Conservation (phyloP, 2,113 vertebrate genomes). For the Pontoporia blainvillei region DNA sequence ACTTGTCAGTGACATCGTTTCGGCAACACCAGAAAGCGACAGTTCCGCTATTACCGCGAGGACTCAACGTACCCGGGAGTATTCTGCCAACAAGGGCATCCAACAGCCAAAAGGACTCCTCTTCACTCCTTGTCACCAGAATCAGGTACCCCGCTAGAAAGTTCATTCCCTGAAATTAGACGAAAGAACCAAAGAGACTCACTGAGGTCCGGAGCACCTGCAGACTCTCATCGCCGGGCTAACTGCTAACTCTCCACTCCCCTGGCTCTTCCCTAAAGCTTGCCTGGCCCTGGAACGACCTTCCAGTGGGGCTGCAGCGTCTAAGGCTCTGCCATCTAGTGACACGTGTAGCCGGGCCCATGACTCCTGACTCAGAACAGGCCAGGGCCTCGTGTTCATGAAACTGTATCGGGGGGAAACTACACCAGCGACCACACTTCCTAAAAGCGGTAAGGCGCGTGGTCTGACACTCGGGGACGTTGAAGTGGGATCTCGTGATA, state of each 20-base stretch:
- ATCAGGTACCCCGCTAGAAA: conserved; percentile 95
- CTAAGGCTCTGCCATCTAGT: accelerated
- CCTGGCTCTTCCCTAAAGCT: background rate
- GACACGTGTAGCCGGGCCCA: no score
- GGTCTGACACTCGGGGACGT: accelerated
- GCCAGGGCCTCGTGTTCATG: no score
- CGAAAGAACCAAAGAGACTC: background rate
- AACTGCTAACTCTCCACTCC: background rate
- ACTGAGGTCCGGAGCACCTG: background rate
- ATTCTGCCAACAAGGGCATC: conserved; percentile 93
- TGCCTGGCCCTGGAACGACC: accelerated
- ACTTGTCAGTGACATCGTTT: background rate
- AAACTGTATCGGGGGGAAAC: background rate
- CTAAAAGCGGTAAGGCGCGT: background rate
- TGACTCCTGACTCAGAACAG: background rate
- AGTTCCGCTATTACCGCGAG: accelerated
- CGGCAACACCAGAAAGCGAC: accelerated
- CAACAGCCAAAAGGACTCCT: conserved; percentile 95
- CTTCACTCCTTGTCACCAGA: conserved; percentile 93
- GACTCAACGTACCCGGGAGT: conserved; percentile 89
- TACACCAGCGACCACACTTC: background rate
- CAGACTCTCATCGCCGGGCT: no score
- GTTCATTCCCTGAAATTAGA: conserved; percentile 93
- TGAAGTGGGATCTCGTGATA: background rate
- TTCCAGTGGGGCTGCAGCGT: background rate